Base-by-base conservation (phyloP, 2,113 vertebrate genomes). In the Sphaerodactylus townsendi region DNA sequence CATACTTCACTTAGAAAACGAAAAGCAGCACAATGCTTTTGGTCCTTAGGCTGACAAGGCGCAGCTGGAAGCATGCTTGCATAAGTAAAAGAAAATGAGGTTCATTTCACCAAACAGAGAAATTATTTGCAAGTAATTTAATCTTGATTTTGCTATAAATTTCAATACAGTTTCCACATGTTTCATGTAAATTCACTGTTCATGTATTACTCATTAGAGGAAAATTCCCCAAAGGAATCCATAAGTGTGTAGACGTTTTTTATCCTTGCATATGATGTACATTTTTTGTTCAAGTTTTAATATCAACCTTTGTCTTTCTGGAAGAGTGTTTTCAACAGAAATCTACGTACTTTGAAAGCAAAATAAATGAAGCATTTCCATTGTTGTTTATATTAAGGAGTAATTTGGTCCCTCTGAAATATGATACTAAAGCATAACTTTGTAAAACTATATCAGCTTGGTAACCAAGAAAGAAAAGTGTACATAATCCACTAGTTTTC, bases 41-140 rank as follows among this genome's bases (percentile, higher is more conserved):
- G 95, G 94, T 93, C 94, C 95, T 94, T 70, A 91, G 97, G 97
- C 98, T 97, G 96, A 95, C 94, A 97, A 95, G 97, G 97, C 95
- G 94, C 96, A 97, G 93, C 96, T 95, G 95, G 97, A 96, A 93
- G 92, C 84, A 70, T 62, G 5, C 79, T 91, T 85, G 21, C 86
- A 88, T 46, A 88, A 91, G 93, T 87, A 92, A 71, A 68, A 77
- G 79, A 84, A 87, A 90, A 89, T 64, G 66, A 25, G 82, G 83
- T 80, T 85, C 84, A 91, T 94, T 93, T 90, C 92, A 85, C 79
- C 92, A 77, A 82, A 84, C 87, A 23, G 82, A 79, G 89, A 86
- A 93, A 96, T 86, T 81, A 87, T 91, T 88, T 84, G 0, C 70
- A 87, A 48, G 90, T 88, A 85, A 33, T 84, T 89, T 76, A 0